These are phyloP conservation scores for Zapornia atra DNA, from an alignment of 2,113 vertebrate species.

Conservation along the genomic window DNA sequence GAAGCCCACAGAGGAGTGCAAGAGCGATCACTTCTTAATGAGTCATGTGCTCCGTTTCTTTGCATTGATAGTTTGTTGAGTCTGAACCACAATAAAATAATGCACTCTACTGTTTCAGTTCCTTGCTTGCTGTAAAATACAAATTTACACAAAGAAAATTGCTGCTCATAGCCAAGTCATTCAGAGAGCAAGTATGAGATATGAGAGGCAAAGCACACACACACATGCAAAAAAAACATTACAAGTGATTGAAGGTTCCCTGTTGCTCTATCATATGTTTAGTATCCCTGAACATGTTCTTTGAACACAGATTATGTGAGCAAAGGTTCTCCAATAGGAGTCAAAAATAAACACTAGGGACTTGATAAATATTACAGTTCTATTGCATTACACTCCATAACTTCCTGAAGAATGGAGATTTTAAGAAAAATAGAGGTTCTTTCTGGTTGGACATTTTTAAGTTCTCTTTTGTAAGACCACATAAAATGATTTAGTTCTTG, in stretches of 20 bases:
- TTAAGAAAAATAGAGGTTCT: conserved; percentile 44
- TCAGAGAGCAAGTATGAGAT: not conserved
- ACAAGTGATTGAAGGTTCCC: not conserved
- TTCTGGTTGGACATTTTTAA: conserved; percentile 44
- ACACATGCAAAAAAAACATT: not conserved
- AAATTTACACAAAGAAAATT: not conserved
- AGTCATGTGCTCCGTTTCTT: not conserved
- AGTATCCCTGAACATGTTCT: not conserved
- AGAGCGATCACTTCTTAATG: not conserved
- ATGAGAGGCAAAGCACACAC: not conserved
- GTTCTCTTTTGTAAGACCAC: conserved; percentile 54
- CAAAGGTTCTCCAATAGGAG: not conserved
- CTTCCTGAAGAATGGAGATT: not conserved
- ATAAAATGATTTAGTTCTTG: conserved; percentile 63
- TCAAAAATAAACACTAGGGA: not conserved
- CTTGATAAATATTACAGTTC: not conserved
- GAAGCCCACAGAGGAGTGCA: not conserved
- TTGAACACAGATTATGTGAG: not conserved
- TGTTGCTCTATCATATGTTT: not conserved
- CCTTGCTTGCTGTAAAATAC: not conserved
- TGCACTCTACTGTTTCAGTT: not conserved
- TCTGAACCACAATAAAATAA: not conserved
- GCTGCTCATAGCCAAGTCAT: not conserved
- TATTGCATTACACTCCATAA: not conserved
- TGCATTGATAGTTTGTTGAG: not conserved